phyloP scores from a whole-genome alignment of 2,797 vertebrate species.

The Thaleichthys pacificus region DNA sequence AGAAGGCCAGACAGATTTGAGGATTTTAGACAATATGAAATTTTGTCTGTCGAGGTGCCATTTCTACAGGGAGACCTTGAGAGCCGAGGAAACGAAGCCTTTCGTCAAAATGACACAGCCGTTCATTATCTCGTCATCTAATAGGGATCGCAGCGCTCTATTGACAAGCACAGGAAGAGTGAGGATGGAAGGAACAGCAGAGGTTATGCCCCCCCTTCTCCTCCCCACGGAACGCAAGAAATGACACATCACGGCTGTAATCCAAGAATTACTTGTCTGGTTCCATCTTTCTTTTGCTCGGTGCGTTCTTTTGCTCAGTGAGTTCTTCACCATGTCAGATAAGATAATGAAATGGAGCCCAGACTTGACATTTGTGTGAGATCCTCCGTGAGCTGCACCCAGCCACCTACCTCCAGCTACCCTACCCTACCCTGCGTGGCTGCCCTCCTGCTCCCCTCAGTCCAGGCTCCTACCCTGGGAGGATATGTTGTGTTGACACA shows the following conservation, averaged over 20 bases:
- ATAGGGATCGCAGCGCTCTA: constrained; percentile 63
- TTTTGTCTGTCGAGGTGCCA: constrained; percentile 35
- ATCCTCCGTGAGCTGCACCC: too few relatives aligned
- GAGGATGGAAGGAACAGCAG: constrained; percentile 54
- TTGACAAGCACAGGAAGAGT: constrained; percentile 55
- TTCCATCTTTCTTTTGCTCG: constrained; percentile 21
- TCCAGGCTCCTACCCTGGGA: not conserved
- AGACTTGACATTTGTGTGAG: too few relatives aligned
- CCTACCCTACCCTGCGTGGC: too few relatives aligned
- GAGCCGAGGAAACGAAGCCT: too few relatives aligned
- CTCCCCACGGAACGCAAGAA: constrained; percentile 35
- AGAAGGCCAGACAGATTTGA: constrained; percentile 11
- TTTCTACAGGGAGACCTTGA: not conserved
- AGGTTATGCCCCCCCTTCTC: constrained; percentile 37
- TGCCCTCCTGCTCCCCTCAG: too few relatives aligned
- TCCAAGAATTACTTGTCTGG: constrained; percentile 70
- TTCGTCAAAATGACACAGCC: constrained; percentile 39
- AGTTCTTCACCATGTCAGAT: not conserved
- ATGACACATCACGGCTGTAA: constrained; percentile 53
- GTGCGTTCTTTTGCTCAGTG: not conserved
- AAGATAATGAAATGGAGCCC: too few relatives aligned
- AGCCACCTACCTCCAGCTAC: not conserved
- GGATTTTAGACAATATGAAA: constrained; percentile 54
- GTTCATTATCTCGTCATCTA: constrained; percentile 71
- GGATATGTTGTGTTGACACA: constrained; percentile 9